A percentile compares a stretch with the other conserved stretches of the same genome.
phyloP scores from a whole-genome alignment of 2,113 vertebrate species.

The Gila orcuttii region DNA sequence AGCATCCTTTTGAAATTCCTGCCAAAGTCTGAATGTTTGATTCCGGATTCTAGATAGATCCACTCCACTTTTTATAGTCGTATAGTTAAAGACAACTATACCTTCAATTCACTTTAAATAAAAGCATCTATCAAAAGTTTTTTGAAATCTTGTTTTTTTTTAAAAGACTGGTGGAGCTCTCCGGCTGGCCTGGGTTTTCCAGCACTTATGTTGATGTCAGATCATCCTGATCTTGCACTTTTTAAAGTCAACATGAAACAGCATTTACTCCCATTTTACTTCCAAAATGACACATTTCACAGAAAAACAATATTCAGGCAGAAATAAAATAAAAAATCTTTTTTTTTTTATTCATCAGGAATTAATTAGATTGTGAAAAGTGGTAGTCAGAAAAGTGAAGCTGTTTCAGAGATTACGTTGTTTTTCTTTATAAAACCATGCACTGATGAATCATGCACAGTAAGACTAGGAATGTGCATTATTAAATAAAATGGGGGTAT shows the following conservation, averaged over 20 bases:
- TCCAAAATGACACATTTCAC: not conserved
- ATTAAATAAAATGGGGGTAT: not conserved
- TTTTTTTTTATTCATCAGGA: not conserved
- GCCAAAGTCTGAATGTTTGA: not conserved
- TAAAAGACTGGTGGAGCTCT: constrained; percentile 37
- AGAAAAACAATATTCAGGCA: not conserved
- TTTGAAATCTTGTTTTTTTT: not conserved
- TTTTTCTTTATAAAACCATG: not conserved
- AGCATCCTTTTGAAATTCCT: constrained; percentile 7
- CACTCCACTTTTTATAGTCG: no score
- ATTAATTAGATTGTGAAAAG: not conserved
- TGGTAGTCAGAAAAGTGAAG: not conserved
- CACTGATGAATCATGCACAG: not conserved
- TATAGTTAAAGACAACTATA: not conserved
- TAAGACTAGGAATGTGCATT: not conserved
- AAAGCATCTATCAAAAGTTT: not conserved
- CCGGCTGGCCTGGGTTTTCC: constrained; percentile 24
- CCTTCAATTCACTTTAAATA: not conserved
- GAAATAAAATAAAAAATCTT: no score
- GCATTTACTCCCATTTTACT: not conserved
- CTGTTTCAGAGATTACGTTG: not conserved
- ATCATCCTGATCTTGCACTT: not conserved
- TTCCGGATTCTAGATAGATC: not conserved
- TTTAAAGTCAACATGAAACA: constrained; percentile 32
- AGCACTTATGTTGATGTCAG: constrained; percentile 19